Evolutionary conservation across 2,113 vertebrate species (phyloP).

Genomic region (Hirundichthys speculiger): DNA sequence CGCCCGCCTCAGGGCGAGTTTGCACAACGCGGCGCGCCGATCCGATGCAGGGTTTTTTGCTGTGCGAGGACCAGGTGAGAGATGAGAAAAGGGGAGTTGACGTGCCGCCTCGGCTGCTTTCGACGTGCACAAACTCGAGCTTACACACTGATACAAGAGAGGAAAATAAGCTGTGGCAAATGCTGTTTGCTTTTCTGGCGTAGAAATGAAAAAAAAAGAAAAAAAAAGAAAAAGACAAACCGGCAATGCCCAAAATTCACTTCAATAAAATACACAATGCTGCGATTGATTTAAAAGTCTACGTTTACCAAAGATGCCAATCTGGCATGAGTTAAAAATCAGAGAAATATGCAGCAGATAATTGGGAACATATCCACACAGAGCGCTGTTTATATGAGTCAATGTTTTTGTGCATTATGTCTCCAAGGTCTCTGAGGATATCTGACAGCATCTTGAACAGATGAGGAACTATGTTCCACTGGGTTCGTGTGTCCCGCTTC

Average conservation of each 20-base stretch:
- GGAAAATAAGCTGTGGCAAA: conserved; percentile 6
- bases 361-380: conserved; percentile 69
- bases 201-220: no score
- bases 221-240: no score
- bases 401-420: conserved; percentile 66
- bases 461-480: conserved; percentile 55
- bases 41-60: conserved; percentile 53
- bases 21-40: conserved; percentile 48
- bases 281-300: conserved; percentile 59
- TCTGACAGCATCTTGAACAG: conserved; percentile 64
- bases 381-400: conserved; percentile 66
- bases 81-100: conserved; percentile 48
- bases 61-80: conserved; percentile 67
- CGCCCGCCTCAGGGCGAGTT: conserved; percentile 62
- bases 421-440: conserved; percentile 56
- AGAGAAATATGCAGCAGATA: conserved; percentile 69
- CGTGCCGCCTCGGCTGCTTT: conserved; percentile 36
- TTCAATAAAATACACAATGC: conserved; percentile 48
- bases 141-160: not conserved
- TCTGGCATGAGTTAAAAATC: conserved; percentile 70
- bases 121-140: conserved; percentile 11
- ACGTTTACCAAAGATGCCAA: conserved; percentile 58
- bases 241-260: no score
- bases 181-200: conserved; percentile 9
- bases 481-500: conserved; percentile 23